Conservation (phyloP, 2,888 invertebrate genomes). For the Hydraecia micacea region DNA sequence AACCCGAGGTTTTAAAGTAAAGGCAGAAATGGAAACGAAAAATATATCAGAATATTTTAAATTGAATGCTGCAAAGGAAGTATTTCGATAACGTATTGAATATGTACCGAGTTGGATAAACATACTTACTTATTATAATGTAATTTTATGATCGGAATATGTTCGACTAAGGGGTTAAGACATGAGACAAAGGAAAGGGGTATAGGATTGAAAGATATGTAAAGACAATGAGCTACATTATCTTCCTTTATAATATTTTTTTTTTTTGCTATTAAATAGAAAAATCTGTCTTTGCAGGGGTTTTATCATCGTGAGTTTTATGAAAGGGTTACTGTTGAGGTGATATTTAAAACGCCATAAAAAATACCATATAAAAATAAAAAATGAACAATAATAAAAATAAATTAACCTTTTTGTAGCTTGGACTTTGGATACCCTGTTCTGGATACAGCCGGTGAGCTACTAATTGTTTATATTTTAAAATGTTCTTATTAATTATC, state of each 20-base stretch:
- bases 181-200: neutral
- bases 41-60: conserved; percentile 29
- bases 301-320: no score
- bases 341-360: no score
- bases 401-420: no score
- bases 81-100: conserved; percentile 24
- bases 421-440: no score
- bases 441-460: no score
- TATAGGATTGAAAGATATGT: neutral
- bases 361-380: neutral
- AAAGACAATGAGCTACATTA: neutral
- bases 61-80: conserved; percentile 9
- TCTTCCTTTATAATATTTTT: neutral
- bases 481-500: neutral
- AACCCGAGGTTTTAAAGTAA: conserved; percentile 16
- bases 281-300: neutral
- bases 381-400: neutral
- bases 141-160: neutral
- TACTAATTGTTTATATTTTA: no score
- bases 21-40: conserved; percentile 10
- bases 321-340: neutral
- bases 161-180: neutral
- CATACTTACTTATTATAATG: conserved; percentile 3
- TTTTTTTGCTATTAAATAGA: no score
- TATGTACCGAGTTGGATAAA: conserved; percentile 13